Conservation (phyloP, 2,113 vertebrate species). For the Tricholaema leucomelas region DNA sequence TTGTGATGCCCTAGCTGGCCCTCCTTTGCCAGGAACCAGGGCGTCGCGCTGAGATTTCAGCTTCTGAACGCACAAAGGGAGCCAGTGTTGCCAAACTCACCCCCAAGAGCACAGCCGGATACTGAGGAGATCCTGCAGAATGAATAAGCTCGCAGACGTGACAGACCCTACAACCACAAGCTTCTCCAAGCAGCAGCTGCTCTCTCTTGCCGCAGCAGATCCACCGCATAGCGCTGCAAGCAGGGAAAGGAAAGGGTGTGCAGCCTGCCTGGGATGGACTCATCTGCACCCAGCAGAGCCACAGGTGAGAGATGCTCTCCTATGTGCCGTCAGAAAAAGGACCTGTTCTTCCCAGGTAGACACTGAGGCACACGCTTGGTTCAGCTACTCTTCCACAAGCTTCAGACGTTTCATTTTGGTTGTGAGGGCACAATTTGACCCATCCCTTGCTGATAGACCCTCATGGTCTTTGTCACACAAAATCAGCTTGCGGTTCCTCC, state of each 20-base stretch:
- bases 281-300: accelerated
- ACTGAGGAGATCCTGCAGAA: not conserved
- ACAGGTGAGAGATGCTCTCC: not conserved
- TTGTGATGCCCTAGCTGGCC: not conserved
- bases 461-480: not conserved
- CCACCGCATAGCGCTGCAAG: accelerated
- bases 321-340: not conserved
- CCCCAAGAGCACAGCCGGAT: not conserved
- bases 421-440: not conserved
- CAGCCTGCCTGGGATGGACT: not conserved
- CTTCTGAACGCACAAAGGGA: not conserved
- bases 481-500: not conserved
- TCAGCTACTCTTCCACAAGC: not conserved
- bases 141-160: not conserved
- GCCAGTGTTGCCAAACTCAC: not conserved
- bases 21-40: not conserved
- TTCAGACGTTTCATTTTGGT: not conserved
- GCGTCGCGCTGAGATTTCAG: not conserved
- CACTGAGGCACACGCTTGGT: not conserved
- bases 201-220: not conserved
- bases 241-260: not conserved
- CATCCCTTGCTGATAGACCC: not conserved
- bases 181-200: not conserved
- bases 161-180: not conserved
- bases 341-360: not conserved